Conservation (phyloP, 2,113 vertebrate species). For the Gopherus evgoodei region DNA sequence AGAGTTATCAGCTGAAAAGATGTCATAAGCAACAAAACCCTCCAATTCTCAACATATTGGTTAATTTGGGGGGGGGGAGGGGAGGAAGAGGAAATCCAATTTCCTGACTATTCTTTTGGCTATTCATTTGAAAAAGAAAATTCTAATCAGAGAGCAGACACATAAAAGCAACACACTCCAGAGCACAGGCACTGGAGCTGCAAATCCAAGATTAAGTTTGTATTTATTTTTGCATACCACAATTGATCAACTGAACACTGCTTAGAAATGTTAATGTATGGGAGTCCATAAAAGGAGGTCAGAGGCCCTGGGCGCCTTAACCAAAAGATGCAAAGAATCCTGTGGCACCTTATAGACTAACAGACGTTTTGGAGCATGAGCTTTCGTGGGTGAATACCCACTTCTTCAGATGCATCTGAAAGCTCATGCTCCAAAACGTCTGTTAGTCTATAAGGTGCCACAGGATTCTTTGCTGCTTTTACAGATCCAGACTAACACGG, state of each 20-base stretch:
- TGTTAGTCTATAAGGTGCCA: no score
- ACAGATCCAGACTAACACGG: no score
- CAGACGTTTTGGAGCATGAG: no score
- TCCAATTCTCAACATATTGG: background rate
- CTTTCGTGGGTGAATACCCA: no score
- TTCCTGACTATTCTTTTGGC: background rate
- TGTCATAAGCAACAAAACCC: background rate
- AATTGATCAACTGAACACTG: background rate
- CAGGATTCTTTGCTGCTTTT: no score
- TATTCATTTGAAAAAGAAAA: background rate
- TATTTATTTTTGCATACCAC: background rate
- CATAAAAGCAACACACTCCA: background rate
- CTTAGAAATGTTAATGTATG: background rate
- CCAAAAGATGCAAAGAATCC: background rate
- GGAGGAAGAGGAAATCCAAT: background rate
- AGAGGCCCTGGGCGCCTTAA: background rate
- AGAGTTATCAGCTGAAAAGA: background rate
- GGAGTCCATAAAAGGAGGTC: background rate
- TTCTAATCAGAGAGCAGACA: background rate
- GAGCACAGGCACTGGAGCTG: background rate
- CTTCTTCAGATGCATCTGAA: no score
- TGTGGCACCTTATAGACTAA: no score
- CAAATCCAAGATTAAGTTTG: background rate
- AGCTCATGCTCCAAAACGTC: no score
- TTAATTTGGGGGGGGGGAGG: background rate